Percentiles rank a stretch among this genome's conserved stretches.
Conservation (phyloP, 2,113 vertebrate genomes). For the Eulacestoma nigropectus region DNA sequence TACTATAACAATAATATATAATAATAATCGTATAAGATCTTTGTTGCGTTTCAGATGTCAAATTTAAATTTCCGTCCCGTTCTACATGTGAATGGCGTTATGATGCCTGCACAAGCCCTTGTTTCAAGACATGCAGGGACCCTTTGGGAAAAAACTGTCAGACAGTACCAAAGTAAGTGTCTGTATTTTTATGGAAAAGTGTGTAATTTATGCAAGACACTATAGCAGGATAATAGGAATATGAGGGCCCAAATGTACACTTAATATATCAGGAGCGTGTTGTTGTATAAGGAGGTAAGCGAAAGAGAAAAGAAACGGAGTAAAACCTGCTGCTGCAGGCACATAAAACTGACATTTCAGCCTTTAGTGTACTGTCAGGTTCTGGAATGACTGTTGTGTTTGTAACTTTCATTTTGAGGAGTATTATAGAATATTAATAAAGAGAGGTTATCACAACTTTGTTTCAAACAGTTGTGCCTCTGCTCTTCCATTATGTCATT, state of each 20-base stretch:
- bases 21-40: no score
- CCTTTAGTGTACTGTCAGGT: background rate
- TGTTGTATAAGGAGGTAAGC: background rate
- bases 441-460: background rate
- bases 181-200: background rate
- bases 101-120: constrained; percentile 85
- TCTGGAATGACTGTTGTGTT: background rate
- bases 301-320: background rate
- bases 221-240: background rate
- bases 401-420: background rate
- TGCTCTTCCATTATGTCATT: background rate
- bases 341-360: background rate
- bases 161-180: constrained; percentile 84
- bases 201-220: background rate
- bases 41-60: constrained; percentile 67
- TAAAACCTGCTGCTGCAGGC: background rate
- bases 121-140: constrained; percentile 91
- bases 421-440: background rate
- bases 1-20: no score
- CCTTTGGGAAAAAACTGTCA: constrained; percentile 79
- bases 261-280: background rate
- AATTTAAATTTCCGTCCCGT: constrained; percentile 52
- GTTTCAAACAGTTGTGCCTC: background rate
- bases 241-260: background rate
- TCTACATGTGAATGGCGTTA: constrained; percentile 90